Percentiles rank a stretch among this genome's conserved stretches.
Conservation (phyloP, 2,888 invertebrate genomes). For the Siphonodentalium dalli region DNA sequence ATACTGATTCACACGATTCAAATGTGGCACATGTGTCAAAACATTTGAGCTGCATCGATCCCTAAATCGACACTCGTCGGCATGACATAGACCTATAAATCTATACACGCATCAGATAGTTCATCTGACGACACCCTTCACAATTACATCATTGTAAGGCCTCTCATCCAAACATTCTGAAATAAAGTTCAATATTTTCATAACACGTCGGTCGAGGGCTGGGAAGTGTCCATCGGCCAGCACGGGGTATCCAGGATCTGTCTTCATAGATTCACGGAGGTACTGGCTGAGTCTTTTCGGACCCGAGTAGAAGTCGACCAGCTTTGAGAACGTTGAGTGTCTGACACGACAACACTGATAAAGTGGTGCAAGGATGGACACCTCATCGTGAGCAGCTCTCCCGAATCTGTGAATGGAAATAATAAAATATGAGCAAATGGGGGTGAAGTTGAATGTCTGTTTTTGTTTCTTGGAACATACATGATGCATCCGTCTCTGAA, state of each 20-base stretch:
- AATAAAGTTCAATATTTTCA: conserved; percentile 20
- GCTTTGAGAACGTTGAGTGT: conserved; percentile 26
- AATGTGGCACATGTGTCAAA: too few relatives aligned
- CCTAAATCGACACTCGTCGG: too few relatives aligned
- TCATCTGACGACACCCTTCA: conserved; percentile 9
- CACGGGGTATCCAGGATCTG: conserved; percentile 27
- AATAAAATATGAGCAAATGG: neutral
- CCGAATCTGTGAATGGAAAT: conserved; percentile 26
- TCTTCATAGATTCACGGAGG: conserved; percentile 16
- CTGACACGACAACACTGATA: conserved; percentile 27
- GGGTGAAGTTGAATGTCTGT: too few relatives aligned
- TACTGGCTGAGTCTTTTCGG: conserved; percentile 25
- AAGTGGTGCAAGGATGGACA: conserved; percentile 27
- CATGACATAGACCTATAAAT: too few relatives aligned
- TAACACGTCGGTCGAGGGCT: conserved; percentile 25
- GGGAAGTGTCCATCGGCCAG: conserved; percentile 15
- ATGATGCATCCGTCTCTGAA: too few relatives aligned
- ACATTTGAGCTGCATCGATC: too few relatives aligned
- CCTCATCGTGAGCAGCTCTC: conserved; percentile 23
- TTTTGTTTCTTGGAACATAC: too few relatives aligned
- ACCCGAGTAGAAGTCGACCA: conserved; percentile 25
- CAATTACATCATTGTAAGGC: conserved; percentile 14
- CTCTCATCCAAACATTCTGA: conserved; percentile 21
- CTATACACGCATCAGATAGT: too few relatives aligned
- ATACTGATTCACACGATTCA: too few relatives aligned